These are phyloP conservation scores for Formica selysi DNA, from an alignment of 1,140 invertebrate species.

Conservation along the genomic window DNA sequence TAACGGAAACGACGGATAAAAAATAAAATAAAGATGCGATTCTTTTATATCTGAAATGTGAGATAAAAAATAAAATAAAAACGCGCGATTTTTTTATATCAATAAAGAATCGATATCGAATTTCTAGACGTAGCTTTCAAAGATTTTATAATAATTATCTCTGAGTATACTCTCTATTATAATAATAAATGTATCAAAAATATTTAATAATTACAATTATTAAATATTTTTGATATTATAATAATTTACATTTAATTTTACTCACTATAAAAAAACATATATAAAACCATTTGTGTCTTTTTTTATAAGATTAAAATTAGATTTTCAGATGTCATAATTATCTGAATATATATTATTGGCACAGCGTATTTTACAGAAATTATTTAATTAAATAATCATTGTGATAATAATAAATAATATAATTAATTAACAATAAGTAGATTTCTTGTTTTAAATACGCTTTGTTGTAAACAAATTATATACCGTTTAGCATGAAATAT, in stretches of 20 bases:
- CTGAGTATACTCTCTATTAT: background rate
- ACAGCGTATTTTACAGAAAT: background rate
- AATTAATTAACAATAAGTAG: too few species aligned
- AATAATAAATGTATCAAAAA: background rate
- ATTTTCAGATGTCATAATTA: background rate
- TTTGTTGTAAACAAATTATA: background rate
- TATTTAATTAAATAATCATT: background rate
- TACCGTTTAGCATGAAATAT: slow-evolving; percentile 11
- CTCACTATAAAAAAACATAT: too few species aligned
- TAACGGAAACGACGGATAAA: background rate
- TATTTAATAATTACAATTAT: background rate
- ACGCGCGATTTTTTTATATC: background rate
- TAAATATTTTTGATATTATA: background rate
- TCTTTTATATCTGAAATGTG: background rate
- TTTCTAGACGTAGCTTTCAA: background rate
- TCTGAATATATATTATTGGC: background rate
- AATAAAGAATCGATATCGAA: slow-evolving; percentile 6
- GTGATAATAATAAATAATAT: slow-evolving; percentile 8
- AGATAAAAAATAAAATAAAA: background rate
- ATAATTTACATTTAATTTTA: background rate
- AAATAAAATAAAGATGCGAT: background rate
- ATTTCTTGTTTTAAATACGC: background rate
- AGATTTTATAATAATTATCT: background rate
- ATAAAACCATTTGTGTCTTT: background rate
- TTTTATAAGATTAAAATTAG: slow-evolving; percentile 11